Conservation (phyloP, 2,113 vertebrate genomes). For the Salvelinus namaycush region DNA sequence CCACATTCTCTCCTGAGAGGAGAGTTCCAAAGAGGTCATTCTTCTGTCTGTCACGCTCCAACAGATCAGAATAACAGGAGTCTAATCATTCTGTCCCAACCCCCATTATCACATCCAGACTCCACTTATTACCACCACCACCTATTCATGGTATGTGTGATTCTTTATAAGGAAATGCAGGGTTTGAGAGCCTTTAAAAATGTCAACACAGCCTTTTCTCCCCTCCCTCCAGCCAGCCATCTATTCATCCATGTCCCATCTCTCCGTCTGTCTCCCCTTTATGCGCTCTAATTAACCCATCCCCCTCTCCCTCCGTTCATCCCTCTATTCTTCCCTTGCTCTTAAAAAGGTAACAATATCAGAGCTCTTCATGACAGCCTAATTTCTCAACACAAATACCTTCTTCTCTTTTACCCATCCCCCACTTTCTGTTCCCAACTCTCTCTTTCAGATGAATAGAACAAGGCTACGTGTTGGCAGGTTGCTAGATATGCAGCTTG, state of each 20-base stretch:
- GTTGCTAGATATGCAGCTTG: constrained; percentile 52
- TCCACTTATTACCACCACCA: too few species aligned
- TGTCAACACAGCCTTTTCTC: constrained; percentile 42
- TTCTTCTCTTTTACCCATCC: constrained; percentile 62
- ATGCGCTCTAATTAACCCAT: constrained; percentile 45
- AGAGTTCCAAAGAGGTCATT: background rate
- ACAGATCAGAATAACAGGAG: too few species aligned
- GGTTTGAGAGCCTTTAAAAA: constrained; percentile 41
- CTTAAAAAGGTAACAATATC: constrained; percentile 68
- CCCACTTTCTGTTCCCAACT: constrained; percentile 20
- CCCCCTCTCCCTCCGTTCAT: constrained; percentile 7
- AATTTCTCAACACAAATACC: constrained; percentile 68
- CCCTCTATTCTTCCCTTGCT: constrained; percentile 43
- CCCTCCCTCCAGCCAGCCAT: constrained; percentile 37
- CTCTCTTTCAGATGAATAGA: constrained; percentile 58
- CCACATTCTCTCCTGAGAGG: constrained; percentile 26
- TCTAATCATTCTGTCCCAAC: too few species aligned
- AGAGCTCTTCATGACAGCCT: constrained; percentile 67
- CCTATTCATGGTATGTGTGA: too few species aligned
- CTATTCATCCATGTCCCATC: constrained; percentile 69
- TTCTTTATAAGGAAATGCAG: constrained; percentile 3
- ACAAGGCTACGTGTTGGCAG: constrained; percentile 54
- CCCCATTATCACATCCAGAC: constrained; percentile 46
- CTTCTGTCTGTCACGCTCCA: too few species aligned
- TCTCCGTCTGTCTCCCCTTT: constrained; percentile 65